Evolutionary conservation across 1,140 invertebrate genomes (phyloP), one percentile per base, ranked within the genome.

Genomic region (Leptinotarsa defecta): DNA sequence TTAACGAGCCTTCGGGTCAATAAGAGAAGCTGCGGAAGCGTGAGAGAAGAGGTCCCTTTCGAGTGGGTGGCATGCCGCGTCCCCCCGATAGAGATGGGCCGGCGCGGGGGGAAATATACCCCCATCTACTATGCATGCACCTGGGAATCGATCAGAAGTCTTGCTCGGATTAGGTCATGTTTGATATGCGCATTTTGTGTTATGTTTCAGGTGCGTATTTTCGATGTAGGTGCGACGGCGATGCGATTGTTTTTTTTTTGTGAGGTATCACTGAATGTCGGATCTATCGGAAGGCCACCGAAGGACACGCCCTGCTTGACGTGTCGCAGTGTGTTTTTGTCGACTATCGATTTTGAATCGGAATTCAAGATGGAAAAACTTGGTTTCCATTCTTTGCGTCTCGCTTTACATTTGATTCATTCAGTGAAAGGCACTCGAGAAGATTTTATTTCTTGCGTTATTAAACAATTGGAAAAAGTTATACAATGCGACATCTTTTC

Each of bases 61-160:
- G 8, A 15, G 72, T 34, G 65, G 68, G 68, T 67, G 74, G 67
- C 69, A 52, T n/a, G 48, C 64, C 64, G 11, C 63, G n/a, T 15
- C 24, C 69, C 75, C 76, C 77, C 68, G 62, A 71, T 63, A 71
- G 63, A 62, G 75, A 68, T 48, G 61, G 65, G 48, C 71, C 24
- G 65, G 13, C 64, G 57, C 64, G 74, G 48, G 13, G 68, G 57
- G 27, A 49, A 24, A 22, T 22, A 19, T 24, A 17, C 70, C 70
- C 19, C 74, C 70, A 71, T 68, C 74, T 68, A 62, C 74, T 79
- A 79, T 79, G 78, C 78, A 79, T 79, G 78, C 78, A 79, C 78
- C 76, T 79, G 78, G 78, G 78, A 79, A 79, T 79, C 78, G 78
- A 79, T 79, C 78, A 79, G 75, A 73, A 74, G 78, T 79, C 78